Evolutionary conservation across 2,888 invertebrate species (phyloP), one percentile per base, ranked within the genome.

Genomic region (Chloroclysta siterata): DNA sequence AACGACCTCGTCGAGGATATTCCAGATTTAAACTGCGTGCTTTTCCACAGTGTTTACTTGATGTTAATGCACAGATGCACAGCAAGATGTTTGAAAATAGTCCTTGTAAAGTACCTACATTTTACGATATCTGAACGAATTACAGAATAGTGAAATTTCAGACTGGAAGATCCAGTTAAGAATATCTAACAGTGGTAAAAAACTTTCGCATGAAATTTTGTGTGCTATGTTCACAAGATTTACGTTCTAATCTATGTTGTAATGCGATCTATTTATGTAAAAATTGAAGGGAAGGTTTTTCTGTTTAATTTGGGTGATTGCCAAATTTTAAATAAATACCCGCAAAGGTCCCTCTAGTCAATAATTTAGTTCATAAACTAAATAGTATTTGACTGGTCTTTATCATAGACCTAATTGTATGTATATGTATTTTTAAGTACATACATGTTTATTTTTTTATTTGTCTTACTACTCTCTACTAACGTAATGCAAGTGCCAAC

Each of bases 401-500:
- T 29, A 42, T 53, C 13, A 15, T 55, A 36, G 7, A 14, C 36
- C 22, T 39, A 44, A 33, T 33, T 46, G 33, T 54, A n/a, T 14
- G 39, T 47, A 41, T n/a, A 22, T 56, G 22, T 47, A 44, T 14
- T 14, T 33, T 2, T 1, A 22, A 33, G 2, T 61, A 17, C 42
- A 47, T 36, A 55, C 33, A 55, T 59, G 54, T 59, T 59, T 59
- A 59, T 57, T 61, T 63, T 51, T 63, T 52, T 68, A 64, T 61
- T 46, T 68, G 64, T 46, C 69, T 75, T 70, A 44, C 47, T 51
- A 63, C 64, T 57, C 60, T 58, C 39, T 58, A 61, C 29, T 79
- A 82, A 75, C 71, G 76, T 83, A 87, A 88, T 80, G 80, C 80
- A 90, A 90, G 90, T 91, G 91, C 90, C 91, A 91, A 91, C 87